These are phyloP conservation scores for Albula glossodonta DNA, from an alignment of 2,113 vertebrate species.

Conservation along the genomic window DNA sequence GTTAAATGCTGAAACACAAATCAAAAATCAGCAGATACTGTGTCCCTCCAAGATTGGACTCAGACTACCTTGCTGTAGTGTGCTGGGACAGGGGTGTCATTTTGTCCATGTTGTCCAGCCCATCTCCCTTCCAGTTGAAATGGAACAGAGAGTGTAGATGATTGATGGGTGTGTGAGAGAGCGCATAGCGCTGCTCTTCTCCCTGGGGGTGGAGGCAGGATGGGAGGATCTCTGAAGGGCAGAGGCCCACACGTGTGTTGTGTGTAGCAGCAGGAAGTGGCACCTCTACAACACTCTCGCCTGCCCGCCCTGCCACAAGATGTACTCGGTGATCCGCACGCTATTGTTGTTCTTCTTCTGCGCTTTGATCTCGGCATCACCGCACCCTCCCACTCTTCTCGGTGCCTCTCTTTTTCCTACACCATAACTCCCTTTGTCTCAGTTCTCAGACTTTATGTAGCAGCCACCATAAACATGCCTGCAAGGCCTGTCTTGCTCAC, in stretches of 20 bases:
- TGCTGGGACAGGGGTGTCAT: too few relatives aligned
- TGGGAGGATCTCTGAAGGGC: conserved; percentile 60
- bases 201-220: conserved; percentile 59
- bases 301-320: background rate
- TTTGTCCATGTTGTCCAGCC: too few relatives aligned
- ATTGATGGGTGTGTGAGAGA: background rate
- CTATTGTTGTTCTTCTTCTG: background rate
- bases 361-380: background rate
- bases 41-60: too few relatives aligned
- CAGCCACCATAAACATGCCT: background rate
- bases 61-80: too few relatives aligned
- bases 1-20: too few relatives aligned
- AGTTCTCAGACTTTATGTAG: background rate
- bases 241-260: conserved; percentile 66
- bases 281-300: conserved; percentile 37
- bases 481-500: too few relatives aligned
- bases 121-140: too few relatives aligned
- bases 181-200: conserved; percentile 14
- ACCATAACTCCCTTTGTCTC: background rate
- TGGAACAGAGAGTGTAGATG: background rate
- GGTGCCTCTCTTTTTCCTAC: background rate
- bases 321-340: background rate
- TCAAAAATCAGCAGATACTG: too few relatives aligned
- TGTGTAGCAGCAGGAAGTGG: conserved; percentile 59
- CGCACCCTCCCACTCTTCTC: background rate